These are phyloP conservation scores for Drosophila algonquin DNA, from an alignment of 2,888 invertebrate genomes.

Conservation along the genomic window DNA sequence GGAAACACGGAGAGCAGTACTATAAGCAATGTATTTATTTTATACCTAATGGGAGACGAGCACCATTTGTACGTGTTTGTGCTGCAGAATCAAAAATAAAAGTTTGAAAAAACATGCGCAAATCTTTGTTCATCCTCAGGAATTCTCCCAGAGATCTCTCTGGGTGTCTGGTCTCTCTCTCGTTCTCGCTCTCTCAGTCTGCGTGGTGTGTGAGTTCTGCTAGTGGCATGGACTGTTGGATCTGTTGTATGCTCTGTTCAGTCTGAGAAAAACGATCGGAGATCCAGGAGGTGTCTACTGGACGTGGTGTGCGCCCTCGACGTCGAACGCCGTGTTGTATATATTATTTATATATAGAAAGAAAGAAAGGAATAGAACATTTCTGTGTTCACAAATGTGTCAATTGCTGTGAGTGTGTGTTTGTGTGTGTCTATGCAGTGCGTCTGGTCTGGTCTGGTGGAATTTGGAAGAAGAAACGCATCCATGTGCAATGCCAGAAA, in stretches of 20 bases:
- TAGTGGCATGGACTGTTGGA: slow-evolving; percentile 57
- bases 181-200: slow-evolving; percentile 8
- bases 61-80: neutral
- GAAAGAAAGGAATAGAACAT: slow-evolving; percentile 40
- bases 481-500: slow-evolving; percentile 11
- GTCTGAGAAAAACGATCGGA: slow-evolving; percentile 84
- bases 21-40: neutral
- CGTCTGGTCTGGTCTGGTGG: slow-evolving; percentile 25
- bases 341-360: slow-evolving; percentile 75
- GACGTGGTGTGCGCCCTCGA: slow-evolving; percentile 76
- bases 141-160: slow-evolving; percentile 11
- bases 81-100: neutral
- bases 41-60: neutral
- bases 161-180: neutral
- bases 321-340: slow-evolving; percentile 65
- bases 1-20: neutral
- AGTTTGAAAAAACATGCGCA: slow-evolving; percentile 18
- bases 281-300: slow-evolving; percentile 83
- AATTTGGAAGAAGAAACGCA: slow-evolving; percentile 27
- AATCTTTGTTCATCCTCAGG: slow-evolving; percentile 21
- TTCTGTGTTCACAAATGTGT: slow-evolving; percentile 35
- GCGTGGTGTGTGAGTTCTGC: slow-evolving; percentile 30
- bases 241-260: slow-evolving; percentile 57
- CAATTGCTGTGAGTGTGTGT: slow-evolving; percentile 23
- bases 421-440: slow-evolving; percentile 10